phyloP scores from a whole-genome alignment of 2,888 invertebrate genomes.

The Pollenia amentaria region DNA sequence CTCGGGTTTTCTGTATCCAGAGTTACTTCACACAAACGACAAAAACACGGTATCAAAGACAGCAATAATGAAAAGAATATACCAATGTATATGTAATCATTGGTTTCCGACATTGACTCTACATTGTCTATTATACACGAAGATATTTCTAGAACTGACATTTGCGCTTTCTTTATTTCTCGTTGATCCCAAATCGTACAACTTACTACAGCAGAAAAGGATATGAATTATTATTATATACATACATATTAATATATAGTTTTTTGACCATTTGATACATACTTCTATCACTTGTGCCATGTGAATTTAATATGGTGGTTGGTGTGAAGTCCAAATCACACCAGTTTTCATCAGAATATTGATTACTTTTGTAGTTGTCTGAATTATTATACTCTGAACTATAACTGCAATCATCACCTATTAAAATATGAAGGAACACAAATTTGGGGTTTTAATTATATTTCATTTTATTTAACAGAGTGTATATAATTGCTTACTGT shows the following conservation, averaged over 20 bases:
- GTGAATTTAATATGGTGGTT: slow-evolving; percentile 90
- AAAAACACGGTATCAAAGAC: slow-evolving; percentile 87
- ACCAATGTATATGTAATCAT: slow-evolving; percentile 91
- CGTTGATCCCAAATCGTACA: slow-evolving; percentile 97
- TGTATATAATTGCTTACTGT: slow-evolving; percentile 86
- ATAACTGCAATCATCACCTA: slow-evolving; percentile 87
- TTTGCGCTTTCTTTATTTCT: slow-evolving; percentile 95
- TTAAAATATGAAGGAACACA: background rate
- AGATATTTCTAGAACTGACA: slow-evolving; percentile 97
- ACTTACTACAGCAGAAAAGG: slow-evolving; percentile 87
- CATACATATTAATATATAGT: background rate
- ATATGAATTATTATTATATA: slow-evolving; percentile 5
- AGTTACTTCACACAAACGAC: slow-evolving; percentile 83
- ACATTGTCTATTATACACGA: slow-evolving; percentile 97
- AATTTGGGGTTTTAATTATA: background rate
- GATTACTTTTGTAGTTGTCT: slow-evolving; percentile 86
- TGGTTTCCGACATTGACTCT: slow-evolving; percentile 91
- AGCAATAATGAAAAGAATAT: slow-evolving; percentile 87
- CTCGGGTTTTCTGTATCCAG: slow-evolving; percentile 82
- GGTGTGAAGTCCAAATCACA: slow-evolving; percentile 89
- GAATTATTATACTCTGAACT: slow-evolving; percentile 90
- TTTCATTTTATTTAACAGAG: background rate
- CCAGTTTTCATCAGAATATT: slow-evolving; percentile 85
- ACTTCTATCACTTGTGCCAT: slow-evolving; percentile 91
- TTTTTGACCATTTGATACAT: slow-evolving; percentile 75